These are phyloP conservation scores for Desmodus rotundus DNA, from an alignment of 2,113 vertebrate genomes.

Conservation along the genomic window DNA sequence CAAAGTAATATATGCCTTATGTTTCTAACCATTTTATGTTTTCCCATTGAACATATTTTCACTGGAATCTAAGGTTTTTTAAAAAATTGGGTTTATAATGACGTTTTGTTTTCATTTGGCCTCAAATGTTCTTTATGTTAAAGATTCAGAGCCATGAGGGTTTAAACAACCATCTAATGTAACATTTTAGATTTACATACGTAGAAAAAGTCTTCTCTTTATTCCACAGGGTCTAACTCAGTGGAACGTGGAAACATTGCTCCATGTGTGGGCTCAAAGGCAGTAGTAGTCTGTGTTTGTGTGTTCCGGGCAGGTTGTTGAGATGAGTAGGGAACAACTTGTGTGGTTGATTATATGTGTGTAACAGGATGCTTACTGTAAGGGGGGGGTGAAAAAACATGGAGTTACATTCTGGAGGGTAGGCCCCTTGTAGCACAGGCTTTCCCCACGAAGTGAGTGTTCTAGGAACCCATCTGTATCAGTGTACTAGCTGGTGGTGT, in stretches of 20 bases:
- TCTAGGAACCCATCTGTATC: too few relatives aligned
- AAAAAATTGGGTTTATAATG: constrained; percentile 1
- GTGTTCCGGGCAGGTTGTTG: neutral
- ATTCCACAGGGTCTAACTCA: neutral
- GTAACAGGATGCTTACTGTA: neutral
- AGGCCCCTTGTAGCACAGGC: too few relatives aligned
- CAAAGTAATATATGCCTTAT: constrained; percentile 10
- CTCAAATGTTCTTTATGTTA: constrained; percentile 11
- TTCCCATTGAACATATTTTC: neutral
- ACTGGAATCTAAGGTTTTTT: neutral
- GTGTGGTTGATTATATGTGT: neutral
- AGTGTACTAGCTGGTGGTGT: too few relatives aligned
- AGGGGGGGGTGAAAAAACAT: too few relatives aligned
- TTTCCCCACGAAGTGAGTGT: too few relatives aligned
- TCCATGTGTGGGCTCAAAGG: neutral
- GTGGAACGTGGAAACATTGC: neutral
- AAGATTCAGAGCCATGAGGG: neutral
- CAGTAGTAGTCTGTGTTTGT: neutral
- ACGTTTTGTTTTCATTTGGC: neutral
- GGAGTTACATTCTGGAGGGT: too few relatives aligned
- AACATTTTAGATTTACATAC: neutral
- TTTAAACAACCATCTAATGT: neutral
- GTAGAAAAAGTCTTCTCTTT: neutral
- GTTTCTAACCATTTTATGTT: neutral
- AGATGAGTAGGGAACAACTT: neutral